Evolutionary conservation across 2,113 vertebrate species (phyloP).

Genomic region (Gavia stellata): DNA sequence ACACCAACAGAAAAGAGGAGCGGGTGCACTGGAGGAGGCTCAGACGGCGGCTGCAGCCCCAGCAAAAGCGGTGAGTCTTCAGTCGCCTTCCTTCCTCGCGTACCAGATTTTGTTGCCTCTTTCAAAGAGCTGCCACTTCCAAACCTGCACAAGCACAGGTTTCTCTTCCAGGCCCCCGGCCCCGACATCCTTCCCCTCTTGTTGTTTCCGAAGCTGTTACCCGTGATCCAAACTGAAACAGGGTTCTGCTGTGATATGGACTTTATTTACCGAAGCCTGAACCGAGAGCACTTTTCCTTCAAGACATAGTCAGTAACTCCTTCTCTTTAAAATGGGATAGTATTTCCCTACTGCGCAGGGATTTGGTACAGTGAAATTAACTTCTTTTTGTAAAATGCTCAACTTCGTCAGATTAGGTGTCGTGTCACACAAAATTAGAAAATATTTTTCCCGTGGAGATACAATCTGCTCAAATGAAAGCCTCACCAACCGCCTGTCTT

Average conservation of each 20-base stretch:
- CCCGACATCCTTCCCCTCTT: neutral
- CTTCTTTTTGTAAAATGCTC: neutral
- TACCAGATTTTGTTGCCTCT: neutral
- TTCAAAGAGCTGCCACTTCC: neutral
- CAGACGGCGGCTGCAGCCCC: rapidly evolving
- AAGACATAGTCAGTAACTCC: neutral
- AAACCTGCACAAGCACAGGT: neutral
- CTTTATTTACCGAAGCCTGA: neutral
- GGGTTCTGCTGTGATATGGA: neutral
- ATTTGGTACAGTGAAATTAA: neutral
- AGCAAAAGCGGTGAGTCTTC: neutral
- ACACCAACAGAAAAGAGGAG: too few species aligned
- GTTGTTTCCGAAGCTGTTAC: neutral
- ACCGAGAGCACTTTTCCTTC: neutral
- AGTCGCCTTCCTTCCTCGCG: neutral
- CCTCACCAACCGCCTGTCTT: rapidly evolving
- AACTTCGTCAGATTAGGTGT: neutral
- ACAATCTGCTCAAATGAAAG: neutral
- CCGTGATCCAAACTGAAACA: neutral
- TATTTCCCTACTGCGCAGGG: neutral
- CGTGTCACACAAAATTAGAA: neutral
- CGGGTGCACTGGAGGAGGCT: rapidly evolving
- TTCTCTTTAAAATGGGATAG: neutral
- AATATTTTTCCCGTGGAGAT: neutral
- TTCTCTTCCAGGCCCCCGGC: neutral